A percentile compares a stretch with the other conserved stretches of the same genome.
phyloP scores from a whole-genome alignment of 1,140 invertebrate genomes.

The Magallana angulata region DNA sequence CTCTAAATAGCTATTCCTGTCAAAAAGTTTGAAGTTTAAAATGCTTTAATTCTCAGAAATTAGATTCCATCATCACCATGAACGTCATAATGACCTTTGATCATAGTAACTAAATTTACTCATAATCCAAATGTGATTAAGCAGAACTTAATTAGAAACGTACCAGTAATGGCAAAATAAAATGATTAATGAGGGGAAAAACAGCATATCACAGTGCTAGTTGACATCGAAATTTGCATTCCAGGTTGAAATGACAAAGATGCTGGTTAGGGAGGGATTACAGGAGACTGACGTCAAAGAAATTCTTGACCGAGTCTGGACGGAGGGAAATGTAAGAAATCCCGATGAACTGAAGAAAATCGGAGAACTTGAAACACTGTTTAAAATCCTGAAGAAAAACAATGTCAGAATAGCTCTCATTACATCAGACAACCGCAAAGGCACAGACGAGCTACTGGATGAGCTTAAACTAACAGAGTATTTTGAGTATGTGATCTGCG shows the following conservation, averaged over 20 bases:
- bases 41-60: no score
- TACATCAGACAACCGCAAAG: slow-evolving; percentile 79
- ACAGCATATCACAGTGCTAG: no score
- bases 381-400: slow-evolving; percentile 77
- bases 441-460: slow-evolving; percentile 75
- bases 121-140: no score
- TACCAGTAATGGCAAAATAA: no score
- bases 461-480: slow-evolving; percentile 73
- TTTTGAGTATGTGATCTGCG: slow-evolving; percentile 80
- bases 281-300: slow-evolving; percentile 56
- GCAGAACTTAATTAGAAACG: no score
- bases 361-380: slow-evolving; percentile 76
- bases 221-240: not conserved
- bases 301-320: slow-evolving; percentile 68
- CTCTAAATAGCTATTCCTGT: no score
- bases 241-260: slow-evolving; percentile 70
- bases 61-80: no score
- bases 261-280: slow-evolving; percentile 77
- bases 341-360: slow-evolving; percentile 76
- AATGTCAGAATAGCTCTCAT: slow-evolving; percentile 81
- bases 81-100: no score
- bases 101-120: no score
- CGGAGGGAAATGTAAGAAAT: slow-evolving; percentile 67
- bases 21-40: no score
- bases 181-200: no score